Conservation (phyloP, 2,888 invertebrate species). For the Argyresthia albistria region DNA sequence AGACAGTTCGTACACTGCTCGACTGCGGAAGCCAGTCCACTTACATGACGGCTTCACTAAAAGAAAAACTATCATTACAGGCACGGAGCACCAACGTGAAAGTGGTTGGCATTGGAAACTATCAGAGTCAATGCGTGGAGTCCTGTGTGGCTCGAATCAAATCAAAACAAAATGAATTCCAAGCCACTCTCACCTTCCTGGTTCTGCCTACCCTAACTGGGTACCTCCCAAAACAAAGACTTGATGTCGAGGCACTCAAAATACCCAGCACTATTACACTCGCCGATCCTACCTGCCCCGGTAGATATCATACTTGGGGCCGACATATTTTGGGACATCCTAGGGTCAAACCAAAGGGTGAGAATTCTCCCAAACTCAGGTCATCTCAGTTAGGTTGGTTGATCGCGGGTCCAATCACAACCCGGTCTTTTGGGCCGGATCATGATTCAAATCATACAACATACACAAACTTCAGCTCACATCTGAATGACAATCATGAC, state of each 20-base stretch:
- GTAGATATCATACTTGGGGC: background rate
- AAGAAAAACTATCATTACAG: background rate
- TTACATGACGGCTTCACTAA: background rate
- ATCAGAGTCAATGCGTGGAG: background rate
- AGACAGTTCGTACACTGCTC: conserved; percentile 8
- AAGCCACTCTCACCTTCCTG: background rate
- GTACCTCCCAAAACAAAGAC: background rate
- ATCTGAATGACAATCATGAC: background rate
- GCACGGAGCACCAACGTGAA: background rate
- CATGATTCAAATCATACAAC: background rate
- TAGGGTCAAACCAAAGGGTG: background rate
- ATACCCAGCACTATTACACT: conserved; percentile 1
- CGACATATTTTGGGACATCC: background rate
- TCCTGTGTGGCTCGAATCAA: background rate
- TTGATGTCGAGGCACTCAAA: background rate
- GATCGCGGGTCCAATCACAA: background rate
- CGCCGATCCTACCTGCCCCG: conserved; percentile 4
- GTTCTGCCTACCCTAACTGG: background rate
- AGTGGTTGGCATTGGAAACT: background rate
- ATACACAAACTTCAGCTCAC: background rate
- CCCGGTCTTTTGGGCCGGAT: too few species aligned
- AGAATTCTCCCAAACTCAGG: background rate
- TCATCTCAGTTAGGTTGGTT: background rate
- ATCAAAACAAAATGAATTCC: background rate
- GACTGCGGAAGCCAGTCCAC: conserved; percentile 10